Base-by-base conservation (phyloP, 1,140 invertebrate genomes). In the Macrotrachela quadricornifera region DNA sequence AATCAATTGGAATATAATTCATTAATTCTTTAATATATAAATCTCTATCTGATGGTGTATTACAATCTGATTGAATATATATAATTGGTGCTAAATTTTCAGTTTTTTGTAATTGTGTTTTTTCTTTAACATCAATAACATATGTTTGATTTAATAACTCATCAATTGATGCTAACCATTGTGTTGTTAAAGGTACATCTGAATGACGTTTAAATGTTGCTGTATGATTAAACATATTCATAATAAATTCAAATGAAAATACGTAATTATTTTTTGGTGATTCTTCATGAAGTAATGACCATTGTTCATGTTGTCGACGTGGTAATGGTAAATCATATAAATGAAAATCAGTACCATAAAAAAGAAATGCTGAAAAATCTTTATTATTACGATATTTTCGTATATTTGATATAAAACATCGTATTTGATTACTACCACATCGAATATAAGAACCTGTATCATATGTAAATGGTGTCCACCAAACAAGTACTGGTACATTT, bases 271-370 rank as follows among this genome's bases (percentile, higher is more conserved):
- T 85, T 62, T 80, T 79, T 6, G 83, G 83, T 0, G 83, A 86
- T 71, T 87, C 83, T 70, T 86, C 83, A 66, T 87, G 83, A 45
- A 83, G 71, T 45, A 86, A 60, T 1, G 74, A 80, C 83, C 83
- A 87, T 40, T 77, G 63, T 51, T 77, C 67, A 21, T 73, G 55
- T 0, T 62, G 50, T 13, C 59, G 50, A 62, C 79, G 73, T 6
- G 79, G 80, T 50, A 80, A 61, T 6, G 83, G 83, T 51, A 85
- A 68, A 64, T 83, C 76, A 13, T 73, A 58, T 15, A 76, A 62
- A 43, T 76, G 64, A 39, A 83, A 72, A 58, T 74, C 67, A 58
- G 77, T 79, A 13, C 80, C 82, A 66, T 84, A 83, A 67, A 83
- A 83, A 53, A 82, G 59, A 57, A 79, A 64, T 12, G 62, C 68